These are phyloP conservation scores for Hydropsyche tenuis DNA, from an alignment of 1,140 invertebrate species.

Conservation along the genomic window DNA sequence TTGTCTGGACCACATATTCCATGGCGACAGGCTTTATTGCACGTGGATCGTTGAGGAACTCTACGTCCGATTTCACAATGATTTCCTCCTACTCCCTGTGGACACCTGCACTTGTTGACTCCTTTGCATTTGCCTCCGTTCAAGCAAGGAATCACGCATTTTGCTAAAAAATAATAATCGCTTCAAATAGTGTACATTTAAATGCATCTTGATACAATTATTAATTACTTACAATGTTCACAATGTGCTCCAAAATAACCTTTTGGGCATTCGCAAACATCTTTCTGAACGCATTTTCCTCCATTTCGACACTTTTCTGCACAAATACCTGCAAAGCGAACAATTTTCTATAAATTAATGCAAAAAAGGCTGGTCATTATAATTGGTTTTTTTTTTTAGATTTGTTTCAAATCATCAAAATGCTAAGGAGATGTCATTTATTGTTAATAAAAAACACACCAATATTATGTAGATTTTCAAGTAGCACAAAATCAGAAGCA, in stretches of 20 bases:
- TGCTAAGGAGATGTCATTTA: too few relatives aligned
- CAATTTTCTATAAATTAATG: too few relatives aligned
- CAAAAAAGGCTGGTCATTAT: too few relatives aligned
- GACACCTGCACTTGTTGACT: conserved; percentile 85
- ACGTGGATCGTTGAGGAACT: conserved; percentile 70
- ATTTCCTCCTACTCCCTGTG: conserved; percentile 77
- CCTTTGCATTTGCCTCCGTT: conserved; percentile 86
- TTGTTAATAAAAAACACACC: too few relatives aligned
- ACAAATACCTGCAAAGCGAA: conserved; percentile 86
- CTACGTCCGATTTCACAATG: conserved; percentile 84
- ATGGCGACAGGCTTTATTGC: conserved; percentile 73
- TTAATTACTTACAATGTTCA: conserved; percentile 84
- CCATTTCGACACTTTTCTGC: conserved; percentile 89
- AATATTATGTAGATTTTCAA: too few relatives aligned
- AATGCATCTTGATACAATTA: background rate
- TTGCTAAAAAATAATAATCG: conserved; percentile 65
- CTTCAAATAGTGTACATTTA: background rate
- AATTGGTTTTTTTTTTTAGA: too few relatives aligned
- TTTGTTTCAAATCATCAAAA: too few relatives aligned
- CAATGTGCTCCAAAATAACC: conserved; percentile 88
- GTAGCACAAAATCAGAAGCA: too few relatives aligned
- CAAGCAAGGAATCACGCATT: conserved; percentile 87
- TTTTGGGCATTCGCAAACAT: conserved; percentile 87
- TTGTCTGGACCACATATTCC: conserved; percentile 74
- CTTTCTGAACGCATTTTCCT: conserved; percentile 94